Evolutionary conservation across 2,888 invertebrate genomes (phyloP).

Genomic region (Aleiodes leptofemur): DNA sequence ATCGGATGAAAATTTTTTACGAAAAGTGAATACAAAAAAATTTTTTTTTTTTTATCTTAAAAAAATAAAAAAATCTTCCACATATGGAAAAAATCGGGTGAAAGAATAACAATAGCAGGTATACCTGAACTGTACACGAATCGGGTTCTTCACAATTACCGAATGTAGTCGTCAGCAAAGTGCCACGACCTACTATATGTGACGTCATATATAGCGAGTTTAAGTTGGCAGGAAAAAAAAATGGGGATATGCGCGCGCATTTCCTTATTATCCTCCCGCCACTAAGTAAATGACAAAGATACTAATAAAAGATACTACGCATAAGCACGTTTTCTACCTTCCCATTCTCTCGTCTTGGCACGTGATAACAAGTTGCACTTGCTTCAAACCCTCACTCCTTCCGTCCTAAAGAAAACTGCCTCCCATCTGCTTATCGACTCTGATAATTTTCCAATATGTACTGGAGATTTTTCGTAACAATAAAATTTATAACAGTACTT

Average conservation of each 20-base stretch:
- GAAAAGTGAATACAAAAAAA: too few relatives aligned
- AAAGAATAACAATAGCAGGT: background rate
- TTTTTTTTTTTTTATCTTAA: too few relatives aligned
- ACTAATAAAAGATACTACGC: background rate
- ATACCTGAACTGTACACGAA: slow-evolving; percentile 34
- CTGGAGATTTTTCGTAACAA: background rate
- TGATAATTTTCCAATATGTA: background rate
- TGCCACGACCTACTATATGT: slow-evolving; percentile 68
- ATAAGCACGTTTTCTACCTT: slow-evolving; percentile 15
- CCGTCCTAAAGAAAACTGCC: too few relatives aligned
- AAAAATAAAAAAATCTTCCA: background rate
- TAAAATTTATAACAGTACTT: background rate
- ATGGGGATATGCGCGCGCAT: slow-evolving; percentile 71
- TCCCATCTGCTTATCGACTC: too few relatives aligned
- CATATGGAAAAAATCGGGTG: background rate
- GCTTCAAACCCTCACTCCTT: too few relatives aligned
- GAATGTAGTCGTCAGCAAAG: slow-evolving; percentile 67
- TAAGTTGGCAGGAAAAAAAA: slow-evolving; percentile 62
- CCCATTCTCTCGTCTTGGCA: background rate
- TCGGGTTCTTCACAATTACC: slow-evolving; percentile 62
- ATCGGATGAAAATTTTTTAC: background rate
- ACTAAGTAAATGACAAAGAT: slow-evolving; percentile 15
- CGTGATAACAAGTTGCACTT: slow-evolving; percentile 34
- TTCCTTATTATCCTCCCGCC: slow-evolving; percentile 41
- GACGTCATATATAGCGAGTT: slow-evolving; percentile 72